These are phyloP conservation scores for Platalea minor DNA, from an alignment of 2,797 vertebrate species.

Conservation along the genomic window DNA sequence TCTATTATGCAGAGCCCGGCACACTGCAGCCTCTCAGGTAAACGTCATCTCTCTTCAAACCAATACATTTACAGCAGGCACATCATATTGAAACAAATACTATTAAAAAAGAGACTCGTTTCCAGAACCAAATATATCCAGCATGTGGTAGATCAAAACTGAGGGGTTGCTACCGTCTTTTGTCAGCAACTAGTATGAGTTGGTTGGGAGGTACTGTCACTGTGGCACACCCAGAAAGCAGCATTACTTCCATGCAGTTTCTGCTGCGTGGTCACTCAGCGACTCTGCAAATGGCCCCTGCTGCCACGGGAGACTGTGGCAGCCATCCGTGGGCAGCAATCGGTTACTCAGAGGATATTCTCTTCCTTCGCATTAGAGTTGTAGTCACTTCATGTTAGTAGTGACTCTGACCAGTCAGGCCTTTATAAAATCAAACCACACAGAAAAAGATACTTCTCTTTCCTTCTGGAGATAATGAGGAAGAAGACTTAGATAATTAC, in stretches of 20 bases:
- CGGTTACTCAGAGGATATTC: neutral
- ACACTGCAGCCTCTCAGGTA: neutral
- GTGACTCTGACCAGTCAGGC: neutral
- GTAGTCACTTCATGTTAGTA: neutral
- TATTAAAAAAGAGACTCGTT: neutral
- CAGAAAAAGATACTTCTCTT: neutral
- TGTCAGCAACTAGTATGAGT: neutral
- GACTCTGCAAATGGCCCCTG: neutral
- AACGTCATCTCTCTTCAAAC: neutral
- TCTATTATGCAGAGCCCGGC: neutral
- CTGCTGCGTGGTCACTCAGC: neutral
- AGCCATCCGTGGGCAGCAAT: fast-evolving
- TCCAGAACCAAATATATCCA: neutral
- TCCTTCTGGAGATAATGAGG: conserved; percentile 2
- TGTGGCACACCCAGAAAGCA: neutral
- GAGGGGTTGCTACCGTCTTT: neutral
- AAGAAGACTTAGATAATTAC: neutral
- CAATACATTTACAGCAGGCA: neutral
- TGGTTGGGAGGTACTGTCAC: neutral
- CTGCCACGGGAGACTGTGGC: neutral
- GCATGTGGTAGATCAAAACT: neutral
- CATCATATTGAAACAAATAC: neutral
- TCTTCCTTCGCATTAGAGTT: neutral
- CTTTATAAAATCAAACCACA: neutral
- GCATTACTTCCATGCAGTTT: fast-evolving